Conservation (phyloP, 2,888 invertebrate species). For the Balanococcus diminutus region DNA sequence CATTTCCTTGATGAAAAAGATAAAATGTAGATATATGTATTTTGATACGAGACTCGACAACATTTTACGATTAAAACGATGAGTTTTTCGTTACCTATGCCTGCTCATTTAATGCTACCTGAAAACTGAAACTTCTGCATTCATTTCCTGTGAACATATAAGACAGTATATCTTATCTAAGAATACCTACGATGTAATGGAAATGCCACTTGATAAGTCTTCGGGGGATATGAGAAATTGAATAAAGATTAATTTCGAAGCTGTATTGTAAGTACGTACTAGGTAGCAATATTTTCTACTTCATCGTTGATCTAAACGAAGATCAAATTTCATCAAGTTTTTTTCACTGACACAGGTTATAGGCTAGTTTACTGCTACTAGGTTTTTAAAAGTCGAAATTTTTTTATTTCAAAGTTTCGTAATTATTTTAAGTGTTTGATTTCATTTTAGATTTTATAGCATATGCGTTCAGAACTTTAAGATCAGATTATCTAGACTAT, state of each 20-base stretch:
- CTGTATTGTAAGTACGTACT: background rate
- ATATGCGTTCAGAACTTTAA: too few species aligned
- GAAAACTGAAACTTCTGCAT: background rate
- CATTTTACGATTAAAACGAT: background rate
- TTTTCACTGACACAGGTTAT: background rate
- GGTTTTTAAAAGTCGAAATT: background rate
- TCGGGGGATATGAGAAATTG: background rate
- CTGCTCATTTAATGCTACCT: background rate
- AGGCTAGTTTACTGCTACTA: background rate
- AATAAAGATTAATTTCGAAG: background rate
- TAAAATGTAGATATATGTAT: too few species aligned
- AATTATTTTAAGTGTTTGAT: background rate
- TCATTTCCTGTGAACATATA: background rate
- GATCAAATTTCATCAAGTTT: background rate
- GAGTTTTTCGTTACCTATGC: background rate
- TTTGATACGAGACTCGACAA: background rate
- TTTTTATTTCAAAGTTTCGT: background rate
- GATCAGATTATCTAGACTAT: too few species aligned
- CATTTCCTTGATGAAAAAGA: background rate
- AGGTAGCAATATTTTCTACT: background rate
- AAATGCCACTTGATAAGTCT: slow-evolving; percentile 12
- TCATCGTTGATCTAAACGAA: background rate
- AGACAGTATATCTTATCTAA: background rate
- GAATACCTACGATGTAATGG: background rate
- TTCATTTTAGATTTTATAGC: background rate